Conservation (phyloP, 2,113 vertebrate species). For the Cettia cetti region DNA sequence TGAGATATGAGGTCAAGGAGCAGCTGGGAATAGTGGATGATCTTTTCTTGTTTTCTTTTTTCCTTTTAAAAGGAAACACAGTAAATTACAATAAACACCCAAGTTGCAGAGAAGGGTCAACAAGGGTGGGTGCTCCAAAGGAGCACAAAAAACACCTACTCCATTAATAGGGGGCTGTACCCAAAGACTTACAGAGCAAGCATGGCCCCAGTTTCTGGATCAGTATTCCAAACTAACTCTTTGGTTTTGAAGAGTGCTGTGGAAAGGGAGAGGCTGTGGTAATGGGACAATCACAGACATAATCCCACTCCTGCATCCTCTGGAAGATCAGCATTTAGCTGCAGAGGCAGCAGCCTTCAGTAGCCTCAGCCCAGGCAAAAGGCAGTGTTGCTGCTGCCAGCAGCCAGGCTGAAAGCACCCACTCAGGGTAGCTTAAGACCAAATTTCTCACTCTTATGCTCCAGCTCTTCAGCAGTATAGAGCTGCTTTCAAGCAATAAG, state of each 20-base stretch:
- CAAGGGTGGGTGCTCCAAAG: background rate
- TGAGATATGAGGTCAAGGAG: background rate
- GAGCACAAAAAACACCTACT: background rate
- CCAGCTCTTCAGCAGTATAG: background rate
- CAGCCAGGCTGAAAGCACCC: background rate
- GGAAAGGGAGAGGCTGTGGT: background rate
- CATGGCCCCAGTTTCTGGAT: background rate
- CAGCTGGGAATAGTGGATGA: background rate
- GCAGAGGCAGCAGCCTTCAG: background rate
- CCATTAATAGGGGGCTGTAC: background rate
- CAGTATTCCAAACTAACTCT: background rate
- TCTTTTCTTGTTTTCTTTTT: background rate
- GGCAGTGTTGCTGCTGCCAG: fast-evolving
- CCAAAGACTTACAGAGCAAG: background rate
- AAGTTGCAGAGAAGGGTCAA: background rate
- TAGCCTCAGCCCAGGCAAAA: background rate
- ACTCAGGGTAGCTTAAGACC: background rate
- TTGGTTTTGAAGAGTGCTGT: background rate
- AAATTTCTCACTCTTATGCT: background rate
- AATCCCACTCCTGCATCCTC: background rate
- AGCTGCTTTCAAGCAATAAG: conserved; percentile 6
- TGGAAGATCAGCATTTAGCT: background rate
- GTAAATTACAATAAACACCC: background rate
- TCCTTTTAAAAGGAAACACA: background rate
- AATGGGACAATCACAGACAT: background rate